Evolutionary conservation across 2,888 invertebrate species (phyloP).

Genomic region (Polyommatus iphigenia): DNA sequence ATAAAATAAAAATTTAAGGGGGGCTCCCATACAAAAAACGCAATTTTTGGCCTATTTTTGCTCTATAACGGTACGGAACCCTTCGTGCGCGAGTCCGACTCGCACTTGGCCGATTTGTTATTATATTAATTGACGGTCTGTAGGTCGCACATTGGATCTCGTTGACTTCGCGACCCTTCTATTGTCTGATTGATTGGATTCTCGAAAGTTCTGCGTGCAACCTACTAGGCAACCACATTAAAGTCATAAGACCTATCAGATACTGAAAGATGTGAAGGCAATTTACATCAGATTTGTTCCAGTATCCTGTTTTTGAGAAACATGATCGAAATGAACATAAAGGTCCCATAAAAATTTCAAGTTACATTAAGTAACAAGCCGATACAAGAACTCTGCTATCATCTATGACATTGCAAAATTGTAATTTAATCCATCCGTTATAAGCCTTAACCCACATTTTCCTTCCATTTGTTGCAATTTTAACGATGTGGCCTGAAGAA

Average conservation of each 20-base stretch:
- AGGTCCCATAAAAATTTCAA: not conserved
- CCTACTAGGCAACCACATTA: slow-evolving; percentile 24
- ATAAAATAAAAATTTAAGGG: too few species aligned
- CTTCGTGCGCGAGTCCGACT: too few species aligned
- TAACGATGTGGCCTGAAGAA: not conserved
- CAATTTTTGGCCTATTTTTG: too few species aligned
- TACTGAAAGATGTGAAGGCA: not conserved
- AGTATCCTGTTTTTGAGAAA: not conserved
- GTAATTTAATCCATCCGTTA: not conserved
- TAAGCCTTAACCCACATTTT: slow-evolving; percentile 3
- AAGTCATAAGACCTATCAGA: not conserved
- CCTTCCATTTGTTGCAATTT: not conserved
- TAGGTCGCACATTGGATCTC: slow-evolving; percentile 47
- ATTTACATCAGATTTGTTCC: not conserved
- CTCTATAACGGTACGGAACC: too few species aligned
- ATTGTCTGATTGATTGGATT: slow-evolving; percentile 46
- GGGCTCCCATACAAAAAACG: too few species aligned
- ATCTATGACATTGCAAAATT: not conserved
- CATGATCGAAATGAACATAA: not conserved
- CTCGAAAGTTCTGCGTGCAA: slow-evolving; percentile 57
- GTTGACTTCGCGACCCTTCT: slow-evolving; percentile 56
- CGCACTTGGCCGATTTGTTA: too few species aligned
- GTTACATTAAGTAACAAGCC: too few species aligned
- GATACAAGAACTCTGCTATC: too few species aligned
- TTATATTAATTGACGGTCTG: slow-evolving; percentile 14